phyloP scores from a whole-genome alignment of 2,113 vertebrate species.

The Delphinus delphis region DNA sequence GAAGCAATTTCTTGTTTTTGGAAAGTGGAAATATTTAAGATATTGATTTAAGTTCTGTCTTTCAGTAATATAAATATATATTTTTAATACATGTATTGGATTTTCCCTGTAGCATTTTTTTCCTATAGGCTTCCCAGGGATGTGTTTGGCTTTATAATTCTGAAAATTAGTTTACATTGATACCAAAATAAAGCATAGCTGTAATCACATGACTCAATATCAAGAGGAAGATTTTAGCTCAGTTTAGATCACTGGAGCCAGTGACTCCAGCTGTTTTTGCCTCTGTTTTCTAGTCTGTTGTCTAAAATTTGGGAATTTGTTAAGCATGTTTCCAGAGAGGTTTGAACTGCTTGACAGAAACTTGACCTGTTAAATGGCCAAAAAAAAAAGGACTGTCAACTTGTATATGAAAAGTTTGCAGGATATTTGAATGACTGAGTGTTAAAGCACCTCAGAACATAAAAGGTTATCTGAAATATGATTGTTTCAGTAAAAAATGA shows the following conservation, averaged over 20 bases:
- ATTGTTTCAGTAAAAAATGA: background rate
- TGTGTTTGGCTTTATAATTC: constrained; percentile 51
- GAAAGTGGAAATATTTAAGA: background rate
- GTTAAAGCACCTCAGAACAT: background rate
- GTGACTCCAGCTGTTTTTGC: constrained; percentile 7
- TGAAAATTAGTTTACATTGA: constrained; percentile 25
- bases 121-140: constrained; percentile 8
- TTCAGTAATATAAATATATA: background rate
- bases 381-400: background rate
- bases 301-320: constrained; percentile 38
- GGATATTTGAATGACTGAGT: background rate
- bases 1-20: background rate
- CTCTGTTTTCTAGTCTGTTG: constrained; percentile 28
- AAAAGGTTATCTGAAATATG: background rate
- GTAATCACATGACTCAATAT: background rate
- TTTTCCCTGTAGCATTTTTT: constrained; percentile 41
- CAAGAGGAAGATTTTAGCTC: background rate
- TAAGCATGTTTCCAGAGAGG: background rate
- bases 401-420: background rate
- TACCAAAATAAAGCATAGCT: constrained; percentile 3
- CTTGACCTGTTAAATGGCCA: background rate
- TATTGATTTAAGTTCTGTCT: constrained; percentile 46
- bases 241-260: background rate
- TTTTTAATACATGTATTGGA: background rate
- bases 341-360: background rate